A percentile compares a stretch with the other conserved stretches of the same genome.
Conservation (phyloP, 1,140 invertebrate genomes). For the Drosophila sp. region DNA sequence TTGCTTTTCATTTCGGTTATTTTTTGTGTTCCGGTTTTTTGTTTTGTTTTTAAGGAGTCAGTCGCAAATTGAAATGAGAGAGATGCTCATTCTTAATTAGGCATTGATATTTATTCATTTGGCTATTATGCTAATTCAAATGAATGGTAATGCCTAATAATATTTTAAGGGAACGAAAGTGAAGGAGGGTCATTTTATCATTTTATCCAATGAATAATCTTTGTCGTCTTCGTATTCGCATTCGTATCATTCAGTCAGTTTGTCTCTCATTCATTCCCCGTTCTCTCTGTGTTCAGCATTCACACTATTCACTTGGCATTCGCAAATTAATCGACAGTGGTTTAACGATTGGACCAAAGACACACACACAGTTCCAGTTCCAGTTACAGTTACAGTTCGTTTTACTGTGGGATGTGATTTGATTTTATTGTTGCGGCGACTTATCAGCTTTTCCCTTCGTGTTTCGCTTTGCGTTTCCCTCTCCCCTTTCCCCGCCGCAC, state of each 20-base stretch:
- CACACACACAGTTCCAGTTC: neutral
- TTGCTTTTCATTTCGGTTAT: no score
- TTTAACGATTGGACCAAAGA: neutral
- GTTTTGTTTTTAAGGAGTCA: neutral
- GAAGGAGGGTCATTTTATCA: no score
- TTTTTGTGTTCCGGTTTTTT: neutral
- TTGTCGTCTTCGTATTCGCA: neutral
- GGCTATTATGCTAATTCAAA: neutral
- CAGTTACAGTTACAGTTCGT: no score
- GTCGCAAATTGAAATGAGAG: constrained; percentile 20
- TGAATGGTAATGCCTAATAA: neutral
- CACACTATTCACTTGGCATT: neutral
- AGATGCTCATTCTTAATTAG: neutral
- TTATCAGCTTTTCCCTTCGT: constrained; percentile 68
- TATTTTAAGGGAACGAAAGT: neutral
- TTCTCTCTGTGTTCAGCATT: neutral
- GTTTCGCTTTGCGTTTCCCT: neutral
- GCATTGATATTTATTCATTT: constrained; percentile 11
- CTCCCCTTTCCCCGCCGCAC: neutral
- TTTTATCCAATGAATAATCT: no score
- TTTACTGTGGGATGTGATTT: constrained; percentile 56
- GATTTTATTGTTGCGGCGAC: constrained; percentile 77
- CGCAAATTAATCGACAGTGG: constrained; percentile 6
- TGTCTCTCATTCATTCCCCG: neutral
- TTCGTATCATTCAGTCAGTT: neutral